These are phyloP conservation scores for Gephyroberyx darwinii DNA, from an alignment of 2,797 vertebrate genomes.

Conservation along the genomic window DNA sequence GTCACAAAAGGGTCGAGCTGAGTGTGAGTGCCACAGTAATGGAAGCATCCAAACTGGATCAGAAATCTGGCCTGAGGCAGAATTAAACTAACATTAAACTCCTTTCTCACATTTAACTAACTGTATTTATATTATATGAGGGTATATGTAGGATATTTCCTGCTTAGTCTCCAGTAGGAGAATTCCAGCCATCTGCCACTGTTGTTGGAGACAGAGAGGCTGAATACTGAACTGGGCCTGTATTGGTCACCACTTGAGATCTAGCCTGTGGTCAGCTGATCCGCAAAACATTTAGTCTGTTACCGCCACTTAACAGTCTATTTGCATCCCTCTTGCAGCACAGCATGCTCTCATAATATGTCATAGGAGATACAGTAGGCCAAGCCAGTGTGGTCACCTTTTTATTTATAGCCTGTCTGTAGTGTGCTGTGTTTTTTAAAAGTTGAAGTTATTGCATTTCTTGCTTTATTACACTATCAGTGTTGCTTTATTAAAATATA, in stretches of 20 bases:
- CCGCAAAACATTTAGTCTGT: conserved; percentile 35
- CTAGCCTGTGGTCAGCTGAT: conserved; percentile 40
- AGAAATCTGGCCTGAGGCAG: conserved; percentile 9
- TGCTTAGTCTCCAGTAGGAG: background rate
- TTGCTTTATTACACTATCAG: background rate
- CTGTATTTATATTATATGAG: background rate
- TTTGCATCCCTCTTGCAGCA: conserved; percentile 32
- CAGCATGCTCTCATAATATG: background rate
- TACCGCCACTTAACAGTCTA: conserved; percentile 30
- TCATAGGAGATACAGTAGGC: background rate
- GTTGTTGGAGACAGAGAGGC: conserved; percentile 23
- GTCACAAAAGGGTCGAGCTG: background rate
- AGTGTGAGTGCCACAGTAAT: conserved; percentile 7
- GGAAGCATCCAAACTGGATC: background rate
- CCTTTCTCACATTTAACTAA: background rate
- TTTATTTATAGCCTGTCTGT: conserved; percentile 2
- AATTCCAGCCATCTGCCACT: conserved; percentile 26
- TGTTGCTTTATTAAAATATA: background rate
- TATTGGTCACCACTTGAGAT: conserved; percentile 27
- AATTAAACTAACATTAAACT: conserved; percentile 6
- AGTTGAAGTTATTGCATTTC: background rate
- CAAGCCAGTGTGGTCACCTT: conserved; percentile 4
- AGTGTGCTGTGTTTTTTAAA: conserved; percentile 2
- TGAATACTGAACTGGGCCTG: conserved; percentile 13
- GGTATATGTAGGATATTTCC: background rate